phyloP scores from a whole-genome alignment of 2,113 vertebrate species.

The Cyprinodon variegatus region DNA sequence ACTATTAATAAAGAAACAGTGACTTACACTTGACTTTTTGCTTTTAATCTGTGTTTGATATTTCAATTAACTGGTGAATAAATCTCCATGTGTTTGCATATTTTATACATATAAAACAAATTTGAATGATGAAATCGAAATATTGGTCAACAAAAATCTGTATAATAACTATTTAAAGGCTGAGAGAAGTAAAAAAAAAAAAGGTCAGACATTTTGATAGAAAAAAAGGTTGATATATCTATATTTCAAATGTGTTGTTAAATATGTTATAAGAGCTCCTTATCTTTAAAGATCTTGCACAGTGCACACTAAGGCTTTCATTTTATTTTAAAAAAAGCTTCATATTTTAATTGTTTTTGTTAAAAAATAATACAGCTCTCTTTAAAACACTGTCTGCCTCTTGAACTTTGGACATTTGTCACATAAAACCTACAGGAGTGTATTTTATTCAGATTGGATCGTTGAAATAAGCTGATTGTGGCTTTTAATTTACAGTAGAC shows the following conservation, averaged over 20 bases:
- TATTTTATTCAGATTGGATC: too few species aligned
- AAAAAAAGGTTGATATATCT: background rate
- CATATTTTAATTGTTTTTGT: background rate
- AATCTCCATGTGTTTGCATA: background rate
- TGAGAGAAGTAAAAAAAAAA: background rate
- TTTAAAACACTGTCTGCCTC: too few species aligned
- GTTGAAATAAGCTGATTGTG: too few species aligned
- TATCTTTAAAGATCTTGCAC: background rate
- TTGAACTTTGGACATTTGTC: too few species aligned
- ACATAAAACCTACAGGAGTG: too few species aligned
- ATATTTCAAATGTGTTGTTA: background rate
- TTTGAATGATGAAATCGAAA: background rate
- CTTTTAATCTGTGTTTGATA: background rate
- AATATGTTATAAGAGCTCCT: background rate
- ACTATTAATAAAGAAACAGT: conserved; percentile 28
- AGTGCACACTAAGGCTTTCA: background rate
- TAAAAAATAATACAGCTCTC: background rate
- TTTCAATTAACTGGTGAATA: background rate
- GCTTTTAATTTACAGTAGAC: too few species aligned
- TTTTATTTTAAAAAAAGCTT: background rate
- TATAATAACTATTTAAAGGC: background rate
- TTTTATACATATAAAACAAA: background rate
- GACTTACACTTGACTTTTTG: conserved; percentile 28
- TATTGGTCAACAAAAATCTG: too few species aligned
- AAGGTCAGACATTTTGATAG: background rate